A percentile compares a stretch with the other conserved stretches of the same genome.
phyloP scores from a whole-genome alignment of 2,113 vertebrate species.

The Trachemys scripta region DNA sequence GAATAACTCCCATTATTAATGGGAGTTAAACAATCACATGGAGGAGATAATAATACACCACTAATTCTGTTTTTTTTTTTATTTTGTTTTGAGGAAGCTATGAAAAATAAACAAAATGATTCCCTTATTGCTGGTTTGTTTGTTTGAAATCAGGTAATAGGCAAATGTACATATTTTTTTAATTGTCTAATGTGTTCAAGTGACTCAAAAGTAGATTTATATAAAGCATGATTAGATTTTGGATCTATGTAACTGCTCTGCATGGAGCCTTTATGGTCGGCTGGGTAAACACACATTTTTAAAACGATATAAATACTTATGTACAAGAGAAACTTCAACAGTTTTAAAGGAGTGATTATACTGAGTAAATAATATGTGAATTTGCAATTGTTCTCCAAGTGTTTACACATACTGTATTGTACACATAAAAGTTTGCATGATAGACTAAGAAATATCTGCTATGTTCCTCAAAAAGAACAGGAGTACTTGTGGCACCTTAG shows the following conservation, averaged over 20 bases:
- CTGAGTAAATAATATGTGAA: slow-evolving; percentile 41
- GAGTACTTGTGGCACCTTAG: too few relatives aligned
- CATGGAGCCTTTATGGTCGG: slow-evolving; percentile 57
- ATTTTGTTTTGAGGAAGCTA: neutral
- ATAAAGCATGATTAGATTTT: slow-evolving; percentile 21
- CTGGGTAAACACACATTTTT: slow-evolving; percentile 42
- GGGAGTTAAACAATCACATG: neutral
- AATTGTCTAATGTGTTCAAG: slow-evolving; percentile 12
- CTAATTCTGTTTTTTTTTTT: neutral
- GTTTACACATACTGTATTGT: neutral
- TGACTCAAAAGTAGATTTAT: slow-evolving; percentile 45
- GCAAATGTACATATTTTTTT: neutral
- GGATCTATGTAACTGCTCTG: slow-evolving; percentile 49
- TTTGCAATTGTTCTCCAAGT: slow-evolving; percentile 29
- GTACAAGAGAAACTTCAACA: slow-evolving; percentile 19
- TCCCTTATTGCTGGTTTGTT: neutral
- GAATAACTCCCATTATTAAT: neutral
- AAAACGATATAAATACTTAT: slow-evolving; percentile 22
- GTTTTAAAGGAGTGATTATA: slow-evolving; percentile 30
- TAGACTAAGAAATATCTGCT: neutral
- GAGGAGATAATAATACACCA: neutral
- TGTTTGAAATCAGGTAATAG: neutral
- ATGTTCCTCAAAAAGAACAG: neutral
- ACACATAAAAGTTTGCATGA: neutral
- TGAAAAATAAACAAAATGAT: neutral